Percentiles rank a stretch among this genome's conserved stretches.
Evolutionary conservation across 1,140 invertebrate genomes (phyloP).

Genomic region (Acromyrmex echinatior): DNA sequence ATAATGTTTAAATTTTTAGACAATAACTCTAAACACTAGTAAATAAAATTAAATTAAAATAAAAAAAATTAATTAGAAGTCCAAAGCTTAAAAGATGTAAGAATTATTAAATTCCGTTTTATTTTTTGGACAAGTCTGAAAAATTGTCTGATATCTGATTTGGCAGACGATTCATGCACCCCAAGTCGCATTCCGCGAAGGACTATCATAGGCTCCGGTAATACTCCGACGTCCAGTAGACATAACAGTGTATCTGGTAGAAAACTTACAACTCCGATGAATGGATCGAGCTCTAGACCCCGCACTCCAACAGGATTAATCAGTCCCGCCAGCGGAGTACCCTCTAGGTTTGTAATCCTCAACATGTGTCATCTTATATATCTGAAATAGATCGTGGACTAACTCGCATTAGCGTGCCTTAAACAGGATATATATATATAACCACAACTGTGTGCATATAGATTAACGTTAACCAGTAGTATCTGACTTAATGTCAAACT

Average conservation of each 20-base stretch:
- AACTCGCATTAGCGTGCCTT: slow-evolving; percentile 56
- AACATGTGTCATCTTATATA: neutral
- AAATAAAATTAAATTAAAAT: too few relatives aligned
- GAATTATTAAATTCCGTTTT: slow-evolving; percentile 85
- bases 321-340: slow-evolving; percentile 89
- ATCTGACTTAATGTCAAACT: slow-evolving; percentile 23
- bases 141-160: neutral
- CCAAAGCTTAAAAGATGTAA: too few relatives aligned
- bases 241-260: slow-evolving; percentile 85
- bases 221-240: slow-evolving; percentile 84
- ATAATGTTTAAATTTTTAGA: too few relatives aligned
- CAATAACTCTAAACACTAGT: too few relatives aligned
- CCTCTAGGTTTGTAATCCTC: slow-evolving; percentile 88
- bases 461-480: neutral
- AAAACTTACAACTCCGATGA: slow-evolving; percentile 80
- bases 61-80: too few relatives aligned
- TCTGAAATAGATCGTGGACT: slow-evolving; percentile 29
- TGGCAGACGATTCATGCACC: slow-evolving; percentile 85
- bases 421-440: slow-evolving; percentile 23
- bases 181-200: slow-evolving; percentile 92
- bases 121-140: neutral
- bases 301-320: slow-evolving; percentile 91
- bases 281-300: slow-evolving; percentile 89
- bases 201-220: slow-evolving; percentile 87
- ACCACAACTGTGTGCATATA: slow-evolving; percentile 32